These are phyloP conservation scores for Andrena praecox DNA, from an alignment of 2,888 invertebrate genomes.

Conservation along the genomic window DNA sequence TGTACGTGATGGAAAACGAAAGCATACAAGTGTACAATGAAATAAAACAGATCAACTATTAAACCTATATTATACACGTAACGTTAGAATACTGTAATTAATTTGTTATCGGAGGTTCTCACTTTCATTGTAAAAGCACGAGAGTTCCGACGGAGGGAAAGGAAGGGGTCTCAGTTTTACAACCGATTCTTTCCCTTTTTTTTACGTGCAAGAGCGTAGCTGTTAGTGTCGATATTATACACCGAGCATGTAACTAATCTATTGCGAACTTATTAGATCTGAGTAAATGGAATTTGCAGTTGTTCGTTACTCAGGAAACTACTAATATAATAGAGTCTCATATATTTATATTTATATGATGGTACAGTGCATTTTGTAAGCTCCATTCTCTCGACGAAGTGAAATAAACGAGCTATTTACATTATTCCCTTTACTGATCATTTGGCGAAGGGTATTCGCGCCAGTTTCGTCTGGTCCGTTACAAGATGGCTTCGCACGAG, in stretches of 20 bases:
- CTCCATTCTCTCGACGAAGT: slow-evolving; percentile 21
- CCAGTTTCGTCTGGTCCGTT: neutral
- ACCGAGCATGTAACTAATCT: neutral
- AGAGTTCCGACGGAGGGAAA: slow-evolving; percentile 1
- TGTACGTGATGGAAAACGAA: slow-evolving; percentile 23
- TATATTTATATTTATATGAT: slow-evolving; percentile 58
- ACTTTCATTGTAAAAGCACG: slow-evolving; percentile 32
- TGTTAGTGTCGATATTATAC: slow-evolving; percentile 1
- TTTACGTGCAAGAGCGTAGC: neutral
- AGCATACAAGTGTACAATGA: slow-evolving; percentile 17
- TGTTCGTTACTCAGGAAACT: slow-evolving; percentile 48
- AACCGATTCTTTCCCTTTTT: slow-evolving; percentile 1
- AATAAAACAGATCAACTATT: slow-evolving; percentile 21
- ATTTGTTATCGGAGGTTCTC: slow-evolving; percentile 43
- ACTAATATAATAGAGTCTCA: slow-evolving; percentile 39
- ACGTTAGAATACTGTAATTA: slow-evolving; percentile 43
- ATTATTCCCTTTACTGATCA: slow-evolving; percentile 10
- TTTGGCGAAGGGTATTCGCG: neutral
- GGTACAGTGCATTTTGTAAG: slow-evolving; percentile 51
- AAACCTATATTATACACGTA: slow-evolving; percentile 27
- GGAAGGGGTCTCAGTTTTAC: slow-evolving; percentile 24
- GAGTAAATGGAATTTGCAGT: slow-evolving; percentile 25
- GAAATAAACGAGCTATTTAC: slow-evolving; percentile 64
- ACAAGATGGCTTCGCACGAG: neutral
- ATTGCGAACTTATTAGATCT: slow-evolving; percentile 27